phyloP scores from a whole-genome alignment of 2,888 invertebrate species.

The Rhogogaster chlorosoma region DNA sequence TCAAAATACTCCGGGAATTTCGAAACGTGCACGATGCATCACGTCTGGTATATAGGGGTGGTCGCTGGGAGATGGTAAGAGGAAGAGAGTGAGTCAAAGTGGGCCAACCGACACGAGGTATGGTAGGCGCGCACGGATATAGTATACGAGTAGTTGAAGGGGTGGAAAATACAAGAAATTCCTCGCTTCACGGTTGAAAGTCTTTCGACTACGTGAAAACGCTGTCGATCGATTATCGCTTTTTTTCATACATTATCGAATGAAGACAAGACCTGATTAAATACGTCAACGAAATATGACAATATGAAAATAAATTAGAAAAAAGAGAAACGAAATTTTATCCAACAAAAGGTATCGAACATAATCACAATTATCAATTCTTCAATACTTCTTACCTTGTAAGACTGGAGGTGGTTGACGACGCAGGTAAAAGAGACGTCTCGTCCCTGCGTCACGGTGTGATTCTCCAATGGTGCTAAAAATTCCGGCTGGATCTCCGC shows the following conservation, averaged over 20 bases:
- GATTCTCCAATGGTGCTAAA: slow-evolving; percentile 88
- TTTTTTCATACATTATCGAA: neutral
- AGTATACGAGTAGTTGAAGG: slow-evolving; percentile 17
- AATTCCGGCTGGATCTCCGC: slow-evolving; percentile 86
- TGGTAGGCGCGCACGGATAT: slow-evolving; percentile 9
- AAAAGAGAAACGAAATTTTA: slow-evolving; percentile 36
- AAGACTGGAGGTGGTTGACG: slow-evolving; percentile 90
- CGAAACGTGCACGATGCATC: slow-evolving; percentile 43
- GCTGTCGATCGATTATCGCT: slow-evolving; percentile 77
- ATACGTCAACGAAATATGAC: neutral
- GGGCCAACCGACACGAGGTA: slow-evolving; percentile 8
- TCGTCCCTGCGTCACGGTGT: slow-evolving; percentile 90
- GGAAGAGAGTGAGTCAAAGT: slow-evolving; percentile 16
- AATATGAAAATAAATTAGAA: slow-evolving; percentile 54
- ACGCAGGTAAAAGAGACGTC: slow-evolving; percentile 92
- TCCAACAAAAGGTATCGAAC: neutral
- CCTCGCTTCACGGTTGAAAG: slow-evolving; percentile 31
- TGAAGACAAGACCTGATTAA: neutral
- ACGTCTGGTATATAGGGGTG: slow-evolving; percentile 29
- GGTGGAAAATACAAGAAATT: slow-evolving; percentile 43
- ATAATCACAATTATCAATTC: neutral
- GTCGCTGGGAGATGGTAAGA: neutral
- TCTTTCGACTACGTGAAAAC: slow-evolving; percentile 73
- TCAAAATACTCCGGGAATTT: slow-evolving; percentile 44
- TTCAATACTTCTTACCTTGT: slow-evolving; percentile 85